These are phyloP conservation scores for Aldabrachelys gigantea DNA, from an alignment of 2,113 vertebrate species.

Conservation along the genomic window DNA sequence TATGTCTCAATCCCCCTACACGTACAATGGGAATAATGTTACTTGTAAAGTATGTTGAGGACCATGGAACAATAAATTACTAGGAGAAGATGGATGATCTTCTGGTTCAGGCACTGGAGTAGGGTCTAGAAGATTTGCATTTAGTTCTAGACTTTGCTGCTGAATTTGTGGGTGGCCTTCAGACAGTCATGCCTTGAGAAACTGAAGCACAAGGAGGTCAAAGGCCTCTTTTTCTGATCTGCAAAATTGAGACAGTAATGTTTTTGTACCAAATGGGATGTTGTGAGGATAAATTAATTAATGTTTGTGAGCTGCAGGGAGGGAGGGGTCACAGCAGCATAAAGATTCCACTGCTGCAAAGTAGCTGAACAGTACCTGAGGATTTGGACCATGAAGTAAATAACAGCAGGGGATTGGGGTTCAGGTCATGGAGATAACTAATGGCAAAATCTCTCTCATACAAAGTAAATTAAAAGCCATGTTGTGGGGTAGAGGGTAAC, in stretches of 20 bases:
- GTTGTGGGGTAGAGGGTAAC: not conserved
- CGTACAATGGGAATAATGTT: not conserved
- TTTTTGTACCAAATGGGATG: not conserved
- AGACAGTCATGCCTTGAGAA: not conserved
- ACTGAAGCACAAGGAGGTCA: no score
- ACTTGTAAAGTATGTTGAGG: not conserved
- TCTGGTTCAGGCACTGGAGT: not conserved
- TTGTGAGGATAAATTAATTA: slow-evolving; percentile 23
- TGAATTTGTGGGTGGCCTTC: not conserved
- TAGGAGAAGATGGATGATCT: not conserved
- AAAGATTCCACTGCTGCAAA: not conserved
- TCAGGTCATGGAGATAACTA: not conserved
- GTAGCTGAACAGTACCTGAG: not conserved
- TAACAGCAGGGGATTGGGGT: not conserved
- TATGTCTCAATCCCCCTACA: not conserved
- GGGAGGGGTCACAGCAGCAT: not conserved
- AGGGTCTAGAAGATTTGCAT: not conserved
- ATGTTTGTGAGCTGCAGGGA: not conserved
- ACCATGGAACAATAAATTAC: not conserved
- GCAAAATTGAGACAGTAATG: not conserved
- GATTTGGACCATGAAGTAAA: not conserved
- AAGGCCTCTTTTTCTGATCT: not conserved
- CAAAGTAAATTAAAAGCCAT: not conserved
- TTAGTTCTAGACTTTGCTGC: not conserved
- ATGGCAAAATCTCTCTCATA: not conserved